Evolutionary conservation across 2,113 vertebrate genomes (phyloP), one percentile per base, ranked within the genome.

Genomic region (Xiphophorus hellerii): DNA sequence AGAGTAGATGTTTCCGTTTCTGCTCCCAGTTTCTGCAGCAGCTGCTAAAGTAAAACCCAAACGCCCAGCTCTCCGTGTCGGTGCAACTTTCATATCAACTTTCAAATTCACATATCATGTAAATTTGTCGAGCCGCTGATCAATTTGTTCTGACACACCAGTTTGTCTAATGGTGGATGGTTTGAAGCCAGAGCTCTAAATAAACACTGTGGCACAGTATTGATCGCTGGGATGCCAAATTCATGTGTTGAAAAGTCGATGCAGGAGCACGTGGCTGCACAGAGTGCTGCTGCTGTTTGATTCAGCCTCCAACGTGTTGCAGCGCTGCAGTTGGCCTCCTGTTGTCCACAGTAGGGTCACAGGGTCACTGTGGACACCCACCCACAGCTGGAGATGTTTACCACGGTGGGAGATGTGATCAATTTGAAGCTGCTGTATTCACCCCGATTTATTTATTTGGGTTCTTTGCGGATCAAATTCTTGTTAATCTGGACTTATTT

Each of bases 191-290:
- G 3, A 63, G 81, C 68, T 86, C 66, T 76, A 78, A 84, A 84
- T 73, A 82, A 86, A 84, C 79, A 81, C 86, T 65, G 30, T 78
- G 78, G 78, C 61, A 5, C 70, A 28, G 66, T 85, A 90, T 90
- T 89, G 89, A 89, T 82, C 80, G 31, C 60, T 76, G 74, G 64
- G 68, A 85, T 71, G 83, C 84, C 73, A 85, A 87, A 89, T 89
- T 88, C 76, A 87, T 90, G 66, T 76, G 86, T 48, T 79, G 69
- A 85, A 79, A 84, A 62, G 80, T 91, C 89, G 11, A 91, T 90
- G 69, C 28, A 0, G 71, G 27, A 20, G 75, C 90, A 92, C 83
- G 86, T 90, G 89, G 85, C 87, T 25, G 58, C 25, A 69, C 62
- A 39, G 84, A 84, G 85, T 84, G 82, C 69, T 65, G 81, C 67